Evolutionary conservation across 2,797 vertebrate species (phyloP).

Genomic region (Pangasius djambal): DNA sequence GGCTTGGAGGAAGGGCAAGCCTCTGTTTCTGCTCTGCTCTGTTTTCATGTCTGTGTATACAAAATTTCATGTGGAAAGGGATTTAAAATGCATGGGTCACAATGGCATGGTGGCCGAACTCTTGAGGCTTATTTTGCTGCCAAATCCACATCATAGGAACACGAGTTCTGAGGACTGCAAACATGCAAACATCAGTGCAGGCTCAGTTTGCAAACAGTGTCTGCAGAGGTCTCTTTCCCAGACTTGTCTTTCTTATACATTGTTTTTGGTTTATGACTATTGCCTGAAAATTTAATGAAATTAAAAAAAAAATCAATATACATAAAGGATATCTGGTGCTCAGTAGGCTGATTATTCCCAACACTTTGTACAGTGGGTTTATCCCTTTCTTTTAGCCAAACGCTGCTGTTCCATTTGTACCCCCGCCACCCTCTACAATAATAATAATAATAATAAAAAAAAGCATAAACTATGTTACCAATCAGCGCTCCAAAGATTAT

Average conservation of each 20-base stretch:
- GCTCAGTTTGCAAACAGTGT: neutral
- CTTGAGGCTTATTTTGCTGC: constrained; percentile 15
- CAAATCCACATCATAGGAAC: constrained; percentile 57
- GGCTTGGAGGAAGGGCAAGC: constrained; percentile 22
- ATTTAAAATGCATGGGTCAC: constrained; percentile 44
- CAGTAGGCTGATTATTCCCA: neutral
- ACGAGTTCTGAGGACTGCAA: constrained; percentile 20
- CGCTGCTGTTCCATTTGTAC: neutral
- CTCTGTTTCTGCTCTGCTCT: constrained; percentile 39
- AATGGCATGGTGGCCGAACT: constrained; percentile 39
- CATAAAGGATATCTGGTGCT: too few species aligned
- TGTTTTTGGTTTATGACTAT: neutral
- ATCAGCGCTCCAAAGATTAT: constrained; percentile 3
- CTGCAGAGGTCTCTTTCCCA: constrained; percentile 9
- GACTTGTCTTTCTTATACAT: neutral
- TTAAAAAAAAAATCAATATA: neutral
- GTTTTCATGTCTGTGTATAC: constrained; percentile 45
- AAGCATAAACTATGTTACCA: neutral
- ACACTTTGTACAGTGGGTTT: neutral
- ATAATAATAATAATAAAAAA: neutral
- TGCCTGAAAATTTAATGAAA: neutral
- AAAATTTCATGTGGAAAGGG: constrained; percentile 41
- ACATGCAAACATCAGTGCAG: constrained; percentile 13
- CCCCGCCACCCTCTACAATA: neutral
- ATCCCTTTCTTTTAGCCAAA: neutral